Conservation (phyloP, 2,888 invertebrate species). For the Calameuta pallipes region DNA sequence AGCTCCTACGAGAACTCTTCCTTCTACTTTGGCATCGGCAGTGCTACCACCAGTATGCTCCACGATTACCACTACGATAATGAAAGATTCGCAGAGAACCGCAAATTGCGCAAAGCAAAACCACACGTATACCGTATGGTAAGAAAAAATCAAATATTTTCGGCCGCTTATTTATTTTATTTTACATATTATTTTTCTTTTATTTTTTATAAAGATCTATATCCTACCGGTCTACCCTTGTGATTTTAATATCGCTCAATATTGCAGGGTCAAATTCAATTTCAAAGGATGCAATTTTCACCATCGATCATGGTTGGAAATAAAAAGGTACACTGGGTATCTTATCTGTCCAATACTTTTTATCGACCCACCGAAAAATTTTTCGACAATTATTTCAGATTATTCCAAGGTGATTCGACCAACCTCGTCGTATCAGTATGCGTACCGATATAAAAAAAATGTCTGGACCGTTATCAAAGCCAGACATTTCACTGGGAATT, state of each 20-base stretch:
- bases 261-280: not conserved
- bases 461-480: conserved; percentile 22
- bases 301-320: no score
- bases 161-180: conserved; percentile 47
- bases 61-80: conserved; percentile 42
- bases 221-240: not conserved
- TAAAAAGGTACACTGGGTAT: not conserved
- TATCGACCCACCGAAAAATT: not conserved
- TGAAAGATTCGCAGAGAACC: conserved; percentile 66
- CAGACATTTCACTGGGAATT: conserved; percentile 30
- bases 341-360: not conserved
- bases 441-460: not conserved
- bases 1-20: conserved; percentile 43
- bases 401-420: not conserved
- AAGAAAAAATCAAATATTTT: conserved; percentile 52
- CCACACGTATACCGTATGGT: not conserved
- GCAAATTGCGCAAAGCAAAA: conserved; percentile 59
- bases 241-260: not conserved
- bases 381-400: not conserved
- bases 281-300: not conserved
- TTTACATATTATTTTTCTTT: conserved; percentile 21
- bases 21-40: not conserved
- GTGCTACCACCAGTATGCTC: not conserved
- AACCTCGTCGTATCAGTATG: not conserved
- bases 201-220: not conserved